Evolutionary conservation across 2,888 invertebrate genomes (phyloP).

Genomic region (Copidosoma aretas): DNA sequence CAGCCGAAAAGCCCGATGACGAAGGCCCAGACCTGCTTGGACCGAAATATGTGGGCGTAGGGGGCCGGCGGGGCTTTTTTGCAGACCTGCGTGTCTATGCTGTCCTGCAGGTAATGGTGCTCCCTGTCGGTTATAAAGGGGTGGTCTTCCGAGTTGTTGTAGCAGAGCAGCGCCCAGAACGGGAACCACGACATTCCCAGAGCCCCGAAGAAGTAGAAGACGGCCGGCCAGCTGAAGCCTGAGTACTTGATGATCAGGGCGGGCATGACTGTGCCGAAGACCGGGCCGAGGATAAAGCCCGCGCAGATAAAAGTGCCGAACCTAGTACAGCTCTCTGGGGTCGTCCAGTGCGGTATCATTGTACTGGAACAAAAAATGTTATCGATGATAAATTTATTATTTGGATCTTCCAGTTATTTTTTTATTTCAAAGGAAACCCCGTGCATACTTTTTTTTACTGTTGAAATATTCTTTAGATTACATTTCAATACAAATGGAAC

Average conservation of each 20-base stretch:
- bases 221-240: constrained; percentile 67
- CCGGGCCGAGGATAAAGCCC: constrained; percentile 3
- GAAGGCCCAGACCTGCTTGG: constrained; percentile 75
- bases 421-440: no score
- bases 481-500: no score
- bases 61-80: constrained; percentile 45
- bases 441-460: no score
- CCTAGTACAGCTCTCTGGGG: constrained; percentile 65
- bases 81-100: background rate
- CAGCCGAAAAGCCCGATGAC: constrained; percentile 67
- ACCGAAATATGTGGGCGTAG: constrained; percentile 60
- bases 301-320: background rate
- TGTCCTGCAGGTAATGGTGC: constrained; percentile 30
- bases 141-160: constrained; percentile 44
- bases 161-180: constrained; percentile 64
- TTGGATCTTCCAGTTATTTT: no score
- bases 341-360: constrained; percentile 78
- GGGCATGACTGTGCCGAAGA: constrained; percentile 70
- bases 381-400: no score
- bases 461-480: no score
- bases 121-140: constrained; percentile 46
- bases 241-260: constrained; percentile 63
- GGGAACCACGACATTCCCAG: constrained; percentile 74
- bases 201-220: constrained; percentile 78
- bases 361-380: no score